Base-by-base conservation (phyloP, 2,797 vertebrate genomes). In the Chromobotia macracanthus region DNA sequence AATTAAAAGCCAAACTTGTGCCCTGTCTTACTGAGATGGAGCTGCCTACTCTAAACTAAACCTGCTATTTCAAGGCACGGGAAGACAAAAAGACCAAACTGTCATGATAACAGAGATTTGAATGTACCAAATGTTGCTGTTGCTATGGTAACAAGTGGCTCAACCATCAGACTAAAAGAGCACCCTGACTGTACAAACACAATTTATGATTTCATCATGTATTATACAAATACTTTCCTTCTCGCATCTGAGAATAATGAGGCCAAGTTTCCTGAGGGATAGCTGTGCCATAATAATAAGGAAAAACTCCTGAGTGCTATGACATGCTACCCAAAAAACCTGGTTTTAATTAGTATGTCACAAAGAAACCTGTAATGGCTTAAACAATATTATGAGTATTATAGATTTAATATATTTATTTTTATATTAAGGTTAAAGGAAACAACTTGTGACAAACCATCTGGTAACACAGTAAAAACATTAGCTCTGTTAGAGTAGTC, bases 251-350 rank as follows among this genome's bases (percentile, higher is more conserved):
- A 92, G 80, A 0, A 93, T 55, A 12, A 94, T 55, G 19, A 97
- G 48, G 96, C 96, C 86, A 96, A 75, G 48, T 92, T 92, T 79
- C 96, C 96, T 66, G 96, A 97, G 4, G 96, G 96, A 82, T 97
- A 97, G 85, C 96, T 96, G 88, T 77, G 56, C 8, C 77, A 21
- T 69, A 13, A 55, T 0, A 72, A 85, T 89, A 90, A 90, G 87
- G 90, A 88, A 12, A 51, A 35, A 35, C 31, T 35, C 6, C n/a
- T n/a, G 31, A 31, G 31, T 31, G 31, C 31, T 41, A 41, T 41
- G 7, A 41, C 7, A 41, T 41, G 38, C 7, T 41, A 8, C 38
- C 0, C 38, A 41, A 31, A 31, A 31, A 31, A 31, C 3, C 31
- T 31, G 31, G 31, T 31, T 31, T n/a, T 41, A 41, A 41, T 41